Percentiles rank a stretch among this genome's conserved stretches.
Evolutionary conservation across 2,113 vertebrate genomes (phyloP).

Genomic region (Myrmecobius fasciatus): DNA sequence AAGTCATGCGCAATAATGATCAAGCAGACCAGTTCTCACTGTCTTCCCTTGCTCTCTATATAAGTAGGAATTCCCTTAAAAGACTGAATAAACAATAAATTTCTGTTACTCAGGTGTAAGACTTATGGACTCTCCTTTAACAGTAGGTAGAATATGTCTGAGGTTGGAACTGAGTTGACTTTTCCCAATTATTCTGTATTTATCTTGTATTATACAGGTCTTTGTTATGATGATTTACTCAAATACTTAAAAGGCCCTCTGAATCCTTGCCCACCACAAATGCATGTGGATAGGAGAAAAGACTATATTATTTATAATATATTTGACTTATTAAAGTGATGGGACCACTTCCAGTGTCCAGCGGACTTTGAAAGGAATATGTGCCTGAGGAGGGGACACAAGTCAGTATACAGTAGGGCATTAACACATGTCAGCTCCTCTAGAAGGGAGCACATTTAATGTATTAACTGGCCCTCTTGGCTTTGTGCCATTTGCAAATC

Average conservation of each 20-base stretch:
- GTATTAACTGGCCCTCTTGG: slow-evolving; percentile 48
- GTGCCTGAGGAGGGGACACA: not conserved
- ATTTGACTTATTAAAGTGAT: not conserved
- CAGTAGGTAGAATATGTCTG: not conserved
- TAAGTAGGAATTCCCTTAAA: not conserved
- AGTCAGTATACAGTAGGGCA: not conserved
- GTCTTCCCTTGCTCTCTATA: not conserved
- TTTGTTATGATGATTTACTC: not conserved
- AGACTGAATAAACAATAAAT: not conserved
- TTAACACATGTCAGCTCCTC: not conserved
- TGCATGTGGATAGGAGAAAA: not conserved
- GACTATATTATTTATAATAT: not conserved
- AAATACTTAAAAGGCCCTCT: not conserved
- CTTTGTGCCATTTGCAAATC: slow-evolving; percentile 32
- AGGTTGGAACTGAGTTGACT: not conserved
- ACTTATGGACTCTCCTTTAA: not conserved
- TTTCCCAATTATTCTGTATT: not conserved
- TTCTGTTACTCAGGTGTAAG: not conserved
- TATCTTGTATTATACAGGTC: not conserved
- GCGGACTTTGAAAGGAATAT: not conserved
- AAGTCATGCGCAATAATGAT: not conserved
- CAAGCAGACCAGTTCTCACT: not conserved
- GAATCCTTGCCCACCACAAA: not conserved
- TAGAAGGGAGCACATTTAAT: not conserved
- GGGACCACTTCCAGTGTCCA: not conserved